phyloP scores from a whole-genome alignment of 2,888 invertebrate species.

The Nemurella pictetii region DNA sequence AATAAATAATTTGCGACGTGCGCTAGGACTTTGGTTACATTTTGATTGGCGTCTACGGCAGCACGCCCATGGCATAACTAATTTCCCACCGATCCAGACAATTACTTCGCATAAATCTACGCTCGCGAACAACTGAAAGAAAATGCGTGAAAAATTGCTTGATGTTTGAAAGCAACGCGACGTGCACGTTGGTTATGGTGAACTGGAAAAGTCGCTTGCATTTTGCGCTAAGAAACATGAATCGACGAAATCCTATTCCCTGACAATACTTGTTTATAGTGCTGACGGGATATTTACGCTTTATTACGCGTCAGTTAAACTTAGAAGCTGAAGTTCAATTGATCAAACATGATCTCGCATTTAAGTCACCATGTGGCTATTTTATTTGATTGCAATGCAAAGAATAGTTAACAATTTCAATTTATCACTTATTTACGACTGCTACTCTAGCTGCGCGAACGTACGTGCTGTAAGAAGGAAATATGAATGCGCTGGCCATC shows the following conservation, averaged over 20 bases:
- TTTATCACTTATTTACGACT: background rate
- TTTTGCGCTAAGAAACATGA: background rate
- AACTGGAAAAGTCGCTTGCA: background rate
- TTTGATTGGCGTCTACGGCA: background rate
- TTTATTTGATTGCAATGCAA: no score
- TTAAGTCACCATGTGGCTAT: background rate
- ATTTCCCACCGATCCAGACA: background rate
- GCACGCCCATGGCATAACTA: background rate
- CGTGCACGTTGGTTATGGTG: no score
- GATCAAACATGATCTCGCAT: background rate
- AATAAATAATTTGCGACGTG: background rate
- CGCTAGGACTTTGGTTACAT: background rate
- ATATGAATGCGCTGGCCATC: background rate
- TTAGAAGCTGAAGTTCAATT: background rate
- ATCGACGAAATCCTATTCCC: background rate
- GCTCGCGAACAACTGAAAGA: background rate
- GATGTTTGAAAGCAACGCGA: no score
- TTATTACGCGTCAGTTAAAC: background rate
- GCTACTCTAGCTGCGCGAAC: background rate
- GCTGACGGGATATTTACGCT: background rate
- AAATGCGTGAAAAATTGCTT: background rate
- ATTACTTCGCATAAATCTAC: background rate
- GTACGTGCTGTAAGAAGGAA: no score
- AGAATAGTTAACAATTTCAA: no score
- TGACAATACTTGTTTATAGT: background rate